Evolutionary conservation across 2,888 invertebrate genomes (phyloP).

Genomic region (Lissonota sp.): DNA sequence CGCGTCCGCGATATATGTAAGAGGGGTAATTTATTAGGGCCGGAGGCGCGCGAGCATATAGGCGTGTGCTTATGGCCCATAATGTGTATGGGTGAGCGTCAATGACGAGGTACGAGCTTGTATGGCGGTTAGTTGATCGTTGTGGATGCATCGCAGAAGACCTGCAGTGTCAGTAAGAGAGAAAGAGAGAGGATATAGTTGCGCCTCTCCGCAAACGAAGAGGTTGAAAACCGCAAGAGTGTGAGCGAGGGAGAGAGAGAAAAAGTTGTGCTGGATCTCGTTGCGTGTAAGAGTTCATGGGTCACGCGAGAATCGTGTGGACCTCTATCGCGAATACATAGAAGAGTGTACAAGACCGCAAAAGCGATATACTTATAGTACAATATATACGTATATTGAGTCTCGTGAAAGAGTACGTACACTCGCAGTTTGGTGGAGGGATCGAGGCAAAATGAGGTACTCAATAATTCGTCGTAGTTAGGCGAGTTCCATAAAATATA

Average conservation of each 20-base stretch:
- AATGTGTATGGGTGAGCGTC: constrained; percentile 62
- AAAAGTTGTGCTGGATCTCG: constrained; percentile 72
- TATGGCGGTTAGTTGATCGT: constrained; percentile 48
- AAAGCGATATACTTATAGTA: constrained; percentile 38
- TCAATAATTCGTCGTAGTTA: too few relatives aligned
- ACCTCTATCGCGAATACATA: constrained; percentile 64
- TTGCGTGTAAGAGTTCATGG: constrained; percentile 80
- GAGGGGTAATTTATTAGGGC: constrained; percentile 80
- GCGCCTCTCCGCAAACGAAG: constrained; percentile 4
- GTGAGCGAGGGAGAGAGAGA: constrained; percentile 35
- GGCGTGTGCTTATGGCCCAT: constrained; percentile 70
- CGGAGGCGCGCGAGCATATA: constrained; percentile 74
- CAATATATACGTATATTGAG: constrained; percentile 5
- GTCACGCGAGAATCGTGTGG: constrained; percentile 81
- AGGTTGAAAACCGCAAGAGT: constrained; percentile 26
- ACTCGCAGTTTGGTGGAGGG: too few relatives aligned
- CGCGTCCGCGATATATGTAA: constrained; percentile 71
- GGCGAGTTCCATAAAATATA: too few relatives aligned
- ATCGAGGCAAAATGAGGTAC: too few relatives aligned
- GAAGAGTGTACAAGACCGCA: constrained; percentile 31
- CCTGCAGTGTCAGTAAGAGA: constrained; percentile 36
- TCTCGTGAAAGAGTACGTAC: neutral
- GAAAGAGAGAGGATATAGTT: constrained; percentile 37
- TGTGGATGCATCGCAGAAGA: constrained; percentile 53
- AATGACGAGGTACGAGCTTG: constrained; percentile 42